Base-by-base conservation (phyloP, 2,888 invertebrate genomes). In the Drosophila anomelani region DNA sequence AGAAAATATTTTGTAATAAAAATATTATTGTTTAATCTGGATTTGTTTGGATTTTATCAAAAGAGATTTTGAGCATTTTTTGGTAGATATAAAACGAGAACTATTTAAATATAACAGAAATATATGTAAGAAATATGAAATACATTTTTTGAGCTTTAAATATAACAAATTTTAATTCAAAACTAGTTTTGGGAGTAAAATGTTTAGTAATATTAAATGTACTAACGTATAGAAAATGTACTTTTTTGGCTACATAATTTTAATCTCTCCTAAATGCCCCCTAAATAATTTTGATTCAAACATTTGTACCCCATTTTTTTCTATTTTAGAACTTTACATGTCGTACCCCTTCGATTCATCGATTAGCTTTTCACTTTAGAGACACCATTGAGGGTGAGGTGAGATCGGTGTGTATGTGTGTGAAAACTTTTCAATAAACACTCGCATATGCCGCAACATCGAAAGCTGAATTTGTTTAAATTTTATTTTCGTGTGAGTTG, bases 401-500 rank as follows among this genome's bases (percentile, higher is more conserved):
- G 32, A 6, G 47, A 26, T 17, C n/a, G 3, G 23, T 4, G 15
- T 6, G 34, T 9, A 32, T 32, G 39, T 47, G 58, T 44, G 51
- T 43, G 26, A 12, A 8, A 78, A 77, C 77, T 76, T 41, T 57
- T 75, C 41, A 67, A 58, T 62, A 38, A 58, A 55, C 87, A 63
- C 79, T 87, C 79, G 81, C 64, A 51, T 47, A 57, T 56, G 34
- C 54, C 43, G 46, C 39, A 53, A 44, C 53, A 57, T 29, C 29
- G 36, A 54, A 46, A 39, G 43, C 34, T 70, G 44, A 58, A 86
- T 83, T 83, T 83, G 79, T 76, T 86, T 80, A 75, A 83, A 83
- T 78, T 82, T 84, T 78, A 74, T 69, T 69, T 51, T 61, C 58
- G 60, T 57, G 34, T 57, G 60, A 61, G 60, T 56, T 57, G 38